A percentile compares a stretch with the other conserved stretches of the same genome.
Conservation (phyloP, 2,888 invertebrate genomes). For the Archips xylosteana region DNA sequence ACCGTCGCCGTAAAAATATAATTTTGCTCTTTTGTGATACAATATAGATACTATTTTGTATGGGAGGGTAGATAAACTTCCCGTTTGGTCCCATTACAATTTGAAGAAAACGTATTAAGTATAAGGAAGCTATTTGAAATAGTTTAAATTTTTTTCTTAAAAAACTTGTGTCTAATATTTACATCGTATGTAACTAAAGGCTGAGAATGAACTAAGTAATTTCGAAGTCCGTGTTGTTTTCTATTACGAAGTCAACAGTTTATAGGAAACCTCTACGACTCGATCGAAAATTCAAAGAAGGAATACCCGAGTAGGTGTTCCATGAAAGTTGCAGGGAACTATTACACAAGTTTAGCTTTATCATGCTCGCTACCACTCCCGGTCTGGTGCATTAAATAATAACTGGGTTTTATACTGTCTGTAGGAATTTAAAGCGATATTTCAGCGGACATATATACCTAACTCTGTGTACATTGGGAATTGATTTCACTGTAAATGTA, state of each 20-base stretch:
- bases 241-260: conserved; percentile 1
- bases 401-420: conserved; percentile 6
- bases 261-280: background rate
- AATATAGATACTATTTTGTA: too few species aligned
- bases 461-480: background rate
- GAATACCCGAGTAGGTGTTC: conserved; percentile 30
- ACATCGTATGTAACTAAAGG: too few species aligned
- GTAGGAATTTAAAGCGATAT: conserved; percentile 4
- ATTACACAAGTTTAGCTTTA: conserved; percentile 34
- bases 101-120: too few species aligned
- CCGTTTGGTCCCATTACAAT: too few species aligned
- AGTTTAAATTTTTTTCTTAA: too few species aligned
- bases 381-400: conserved; percentile 31
- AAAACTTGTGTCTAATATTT: too few species aligned
- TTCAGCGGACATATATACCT: background rate
- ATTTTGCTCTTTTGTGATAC: too few species aligned
- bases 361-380: conserved; percentile 10
- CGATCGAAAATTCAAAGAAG: conserved; percentile 30
- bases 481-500: too few species aligned
- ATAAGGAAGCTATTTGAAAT: too few species aligned
- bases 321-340: conserved; percentile 39
- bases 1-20: too few species aligned
- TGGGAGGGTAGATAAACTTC: too few species aligned
- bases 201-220: background rate
- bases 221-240: background rate